A percentile compares a stretch with the other conserved stretches of the same genome.
Conservation (phyloP, 2,113 vertebrate genomes). For the Psophia crepitans region DNA sequence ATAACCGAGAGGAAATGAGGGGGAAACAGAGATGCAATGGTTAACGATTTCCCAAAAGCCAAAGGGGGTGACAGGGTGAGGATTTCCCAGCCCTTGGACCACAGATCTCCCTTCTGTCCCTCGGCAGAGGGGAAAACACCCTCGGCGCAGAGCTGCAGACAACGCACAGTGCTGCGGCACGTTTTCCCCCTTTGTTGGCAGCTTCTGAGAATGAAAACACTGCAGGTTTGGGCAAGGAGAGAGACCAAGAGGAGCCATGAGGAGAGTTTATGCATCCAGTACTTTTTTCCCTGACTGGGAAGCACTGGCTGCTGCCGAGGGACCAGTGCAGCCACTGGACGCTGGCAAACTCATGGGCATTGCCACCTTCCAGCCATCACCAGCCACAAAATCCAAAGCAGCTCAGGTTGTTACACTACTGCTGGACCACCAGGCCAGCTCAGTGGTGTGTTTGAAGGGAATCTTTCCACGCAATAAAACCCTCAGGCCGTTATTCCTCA, state of each 20-base stretch:
- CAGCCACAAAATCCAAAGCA: background rate
- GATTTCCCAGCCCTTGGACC: background rate
- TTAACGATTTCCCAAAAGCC: background rate
- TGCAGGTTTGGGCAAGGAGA: background rate
- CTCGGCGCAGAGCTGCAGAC: background rate
- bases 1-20: background rate
- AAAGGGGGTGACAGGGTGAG: background rate
- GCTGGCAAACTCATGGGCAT: background rate
- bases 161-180: rapidly evolving
- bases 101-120: background rate
- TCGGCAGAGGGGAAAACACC: background rate
- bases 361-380: background rate
- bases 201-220: background rate
- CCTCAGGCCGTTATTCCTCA: background rate
- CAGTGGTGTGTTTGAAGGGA: background rate
- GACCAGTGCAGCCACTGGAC: background rate
- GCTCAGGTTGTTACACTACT: background rate
- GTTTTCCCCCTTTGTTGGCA: background rate
- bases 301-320: background rate
- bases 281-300: background rate
- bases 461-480: conserved; percentile 37
- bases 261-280: background rate
- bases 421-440: conserved; percentile 41
- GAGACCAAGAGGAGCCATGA: background rate
- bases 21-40: background rate